Base-by-base conservation (phyloP, 2,797 vertebrate genomes). In the Dipus sagitta region DNA sequence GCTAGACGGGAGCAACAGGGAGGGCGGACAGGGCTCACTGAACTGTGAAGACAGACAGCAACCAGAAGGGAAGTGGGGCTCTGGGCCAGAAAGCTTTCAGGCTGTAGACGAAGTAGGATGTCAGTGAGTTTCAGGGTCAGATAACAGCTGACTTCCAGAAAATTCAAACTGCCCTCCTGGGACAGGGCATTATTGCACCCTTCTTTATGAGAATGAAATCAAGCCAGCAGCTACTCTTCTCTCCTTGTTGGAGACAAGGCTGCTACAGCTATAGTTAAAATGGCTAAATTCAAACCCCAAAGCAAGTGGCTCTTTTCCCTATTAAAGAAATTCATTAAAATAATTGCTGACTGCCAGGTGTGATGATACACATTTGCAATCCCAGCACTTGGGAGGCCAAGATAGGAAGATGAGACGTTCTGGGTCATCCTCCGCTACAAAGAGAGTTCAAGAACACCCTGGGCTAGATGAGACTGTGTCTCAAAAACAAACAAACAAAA, bases 41-140 rank as follows among this genome's bases (percentile, higher is more conserved):
- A 88, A 71, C 42, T 42, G 52, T 58, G 54, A 32, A 93, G 75
- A 75, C 34, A 71, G 95, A 88, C 54, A 89, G 81, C 90, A 65
- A n/a, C 86, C 62, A 52, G 54, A 13, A 74, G 32, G 14, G 77
- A 67, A 60, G 58, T 30, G 30, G 9, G 62, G 60, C 71, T n/a
- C 28, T 58, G 68, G 34, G 75, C 77, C 77, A 80, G 34, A 70
- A n/a, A 80, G 9, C 82, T 32, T 86, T 58, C 21, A 11, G 88
- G 52, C 68, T 81, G 58, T 65, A 91, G 81, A 81, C 26, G 34
- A 89, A 84, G 54, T 52, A 54, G 67, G 60, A 15, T 86, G 65
- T 71, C 77, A 80, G 1, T 30, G 67, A 86, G 52, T 85, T 74
- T 38, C 15, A 30, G 62, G 34, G 2, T 24, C 34, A 58, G 75